Percentiles rank a stretch among this genome's conserved stretches.
Evolutionary conservation across 2,113 vertebrate species (phyloP).

Genomic region (Pelecanoides urinatrix): DNA sequence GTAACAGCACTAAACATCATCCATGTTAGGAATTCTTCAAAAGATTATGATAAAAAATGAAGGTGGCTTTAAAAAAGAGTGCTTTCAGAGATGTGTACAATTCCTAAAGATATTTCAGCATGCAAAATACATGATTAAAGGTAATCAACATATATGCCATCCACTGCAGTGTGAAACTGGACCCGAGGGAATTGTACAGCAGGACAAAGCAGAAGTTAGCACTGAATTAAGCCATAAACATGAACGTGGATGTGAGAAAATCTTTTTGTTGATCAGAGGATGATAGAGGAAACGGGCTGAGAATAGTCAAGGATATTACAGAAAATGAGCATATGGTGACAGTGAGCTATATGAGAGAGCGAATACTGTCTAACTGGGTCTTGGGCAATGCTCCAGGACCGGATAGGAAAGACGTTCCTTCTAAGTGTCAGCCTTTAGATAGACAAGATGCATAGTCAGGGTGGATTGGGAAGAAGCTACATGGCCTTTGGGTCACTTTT

Average conservation of each 20-base stretch:
- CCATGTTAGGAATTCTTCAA: background rate
- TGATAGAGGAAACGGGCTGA: background rate
- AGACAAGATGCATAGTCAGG: background rate
- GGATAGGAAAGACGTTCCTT: background rate
- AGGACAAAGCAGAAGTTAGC: background rate
- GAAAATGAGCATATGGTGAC: constrained; percentile 4
- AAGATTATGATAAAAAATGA: background rate
- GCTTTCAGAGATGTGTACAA: background rate
- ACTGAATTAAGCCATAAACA: background rate
- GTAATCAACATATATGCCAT: background rate
- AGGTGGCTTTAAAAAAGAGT: background rate
- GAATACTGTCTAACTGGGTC: background rate
- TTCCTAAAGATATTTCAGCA: background rate
- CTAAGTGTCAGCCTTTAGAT: background rate
- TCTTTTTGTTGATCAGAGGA: background rate
- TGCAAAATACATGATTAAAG: background rate
- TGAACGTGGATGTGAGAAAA: background rate
- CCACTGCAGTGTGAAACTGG: background rate
- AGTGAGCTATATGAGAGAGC: background rate
- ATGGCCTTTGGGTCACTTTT: background rate
- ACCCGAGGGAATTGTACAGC: fast-evolving
- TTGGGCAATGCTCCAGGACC: background rate
- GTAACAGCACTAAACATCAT: background rate
- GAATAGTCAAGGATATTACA: background rate
- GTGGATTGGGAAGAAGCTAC: background rate